Conservation (phyloP, 1,140 invertebrate genomes). For the Bicyclus anynana region DNA sequence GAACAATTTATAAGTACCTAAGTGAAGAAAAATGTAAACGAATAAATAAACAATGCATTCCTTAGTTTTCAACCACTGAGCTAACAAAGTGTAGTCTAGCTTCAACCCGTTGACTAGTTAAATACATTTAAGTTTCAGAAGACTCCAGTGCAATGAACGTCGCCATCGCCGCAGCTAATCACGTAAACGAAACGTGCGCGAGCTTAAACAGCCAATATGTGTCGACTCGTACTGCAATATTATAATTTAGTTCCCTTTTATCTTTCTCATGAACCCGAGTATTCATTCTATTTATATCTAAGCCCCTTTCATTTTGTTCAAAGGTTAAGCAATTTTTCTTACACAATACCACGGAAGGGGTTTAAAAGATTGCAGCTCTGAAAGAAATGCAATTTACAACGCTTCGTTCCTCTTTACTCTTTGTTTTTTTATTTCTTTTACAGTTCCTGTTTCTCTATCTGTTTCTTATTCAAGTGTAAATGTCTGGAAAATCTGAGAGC, state of each 20-base stretch:
- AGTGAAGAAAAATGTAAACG: too few relatives aligned
- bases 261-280: not conserved
- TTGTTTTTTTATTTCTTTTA: not conserved
- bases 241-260: not conserved
- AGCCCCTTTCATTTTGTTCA: not conserved
- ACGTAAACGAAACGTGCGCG: too few relatives aligned
- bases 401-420: not conserved
- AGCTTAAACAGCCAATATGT: too few relatives aligned
- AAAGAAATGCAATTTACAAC: not conserved
- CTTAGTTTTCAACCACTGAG: too few relatives aligned
- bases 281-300: not conserved
- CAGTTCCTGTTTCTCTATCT: not conserved
- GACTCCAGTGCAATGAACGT: too few relatives aligned
- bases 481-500: not conserved
- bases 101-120: too few relatives aligned
- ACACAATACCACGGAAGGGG: not conserved
- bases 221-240: too few relatives aligned
- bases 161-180: too few relatives aligned
- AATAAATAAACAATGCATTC: too few relatives aligned
- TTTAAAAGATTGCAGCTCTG: not conserved
- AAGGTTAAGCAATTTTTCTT: slow-evolving; percentile 2
- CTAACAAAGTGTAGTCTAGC: too few relatives aligned
- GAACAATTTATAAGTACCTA: too few relatives aligned
- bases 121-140: too few relatives aligned
- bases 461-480: not conserved